Base-by-base conservation (phyloP, 2,113 vertebrate species). In the Ammodytes marinus region DNA sequence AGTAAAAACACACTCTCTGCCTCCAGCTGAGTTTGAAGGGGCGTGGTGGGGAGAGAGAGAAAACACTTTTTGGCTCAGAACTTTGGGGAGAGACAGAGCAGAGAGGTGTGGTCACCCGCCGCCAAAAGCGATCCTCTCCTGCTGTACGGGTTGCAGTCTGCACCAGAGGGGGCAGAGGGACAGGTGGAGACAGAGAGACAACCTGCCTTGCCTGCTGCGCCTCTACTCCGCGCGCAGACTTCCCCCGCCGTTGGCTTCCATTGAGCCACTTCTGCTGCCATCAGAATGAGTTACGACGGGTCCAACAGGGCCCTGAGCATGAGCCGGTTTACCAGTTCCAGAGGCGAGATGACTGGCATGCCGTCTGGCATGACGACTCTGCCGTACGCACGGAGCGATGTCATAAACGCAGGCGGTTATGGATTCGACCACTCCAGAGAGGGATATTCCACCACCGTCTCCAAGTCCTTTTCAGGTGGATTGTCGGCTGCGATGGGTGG, bases 241-340 rank as follows among this genome's bases (percentile, higher is more conserved):
- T 27, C 27, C 27, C 27, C 17, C n/a, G 14, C 14, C 43, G 7
- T 39, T 47, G 6, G 42, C 10, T 60, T 66, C 37, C 64, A 8
- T 67, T 4, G 1, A 70, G 77, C 12, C 6, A 65, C 43, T 35
- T 46, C 3, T 40, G 50, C 67, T 47, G 61, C 53, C 3, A 11
- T 19, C 59, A 83, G 10, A 0, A 95, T 95, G 94, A 95, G 89
- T 50, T 0, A 49, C 0, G 85, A 80, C 88, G 92, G 86, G 0
- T 95, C 94, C 0, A 93, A 95, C 55, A 88, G 76, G 19, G 78
- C 0, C 4, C 78, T 95, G 9, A 78, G 82, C 74, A 19, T 52
- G 60, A 6, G 14, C 15, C 82, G 85, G 19, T 45, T 19, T 60
- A 5, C 0, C 57, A 60, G 53, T 1, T 95, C 94, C 19, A 93